Conservation (phyloP, 2,888 invertebrate species). For the Helleia helle region DNA sequence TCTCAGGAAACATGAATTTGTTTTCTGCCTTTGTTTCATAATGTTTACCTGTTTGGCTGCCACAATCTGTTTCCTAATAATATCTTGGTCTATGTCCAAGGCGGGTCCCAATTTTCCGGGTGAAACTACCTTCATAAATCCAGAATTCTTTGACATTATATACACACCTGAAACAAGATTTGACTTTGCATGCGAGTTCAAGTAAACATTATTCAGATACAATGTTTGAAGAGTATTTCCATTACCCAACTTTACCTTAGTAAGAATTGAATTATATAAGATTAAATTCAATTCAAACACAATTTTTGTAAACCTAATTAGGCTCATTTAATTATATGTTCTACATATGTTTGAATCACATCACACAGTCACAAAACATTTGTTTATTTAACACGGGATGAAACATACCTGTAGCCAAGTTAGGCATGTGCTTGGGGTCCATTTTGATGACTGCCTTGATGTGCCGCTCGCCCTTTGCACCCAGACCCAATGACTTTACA, state of each 20-base stretch:
- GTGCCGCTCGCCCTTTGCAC: slow-evolving; percentile 69
- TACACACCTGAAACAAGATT: slow-evolving; percentile 77
- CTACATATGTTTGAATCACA: too few relatives aligned
- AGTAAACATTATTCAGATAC: too few relatives aligned
- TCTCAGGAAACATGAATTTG: too few relatives aligned
- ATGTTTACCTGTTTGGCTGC: slow-evolving; percentile 58
- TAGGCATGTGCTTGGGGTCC: slow-evolving; percentile 82
- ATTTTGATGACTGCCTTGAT: slow-evolving; percentile 83
- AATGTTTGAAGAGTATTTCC: too few relatives aligned
- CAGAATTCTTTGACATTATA: slow-evolving; percentile 84
- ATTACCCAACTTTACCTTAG: too few relatives aligned
- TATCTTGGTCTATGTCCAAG: slow-evolving; percentile 63
- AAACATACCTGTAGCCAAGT: slow-evolving; percentile 64
- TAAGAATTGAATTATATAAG: too few relatives aligned
- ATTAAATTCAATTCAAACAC: too few relatives aligned
- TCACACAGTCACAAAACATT: slow-evolving; percentile 9
- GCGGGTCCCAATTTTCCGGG: slow-evolving; percentile 71
- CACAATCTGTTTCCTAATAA: slow-evolving; percentile 64
- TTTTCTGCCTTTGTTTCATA: too few relatives aligned
- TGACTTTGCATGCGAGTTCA: too few relatives aligned
- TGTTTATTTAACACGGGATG: not conserved
- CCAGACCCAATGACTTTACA: slow-evolving; percentile 66
- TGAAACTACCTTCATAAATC: slow-evolving; percentile 81
- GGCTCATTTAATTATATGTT: too few relatives aligned
- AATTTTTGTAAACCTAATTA: too few relatives aligned